Evolutionary conservation across 1,140 invertebrate species (phyloP).

Genomic region (Hermatobates lingyangjiaoensis): DNA sequence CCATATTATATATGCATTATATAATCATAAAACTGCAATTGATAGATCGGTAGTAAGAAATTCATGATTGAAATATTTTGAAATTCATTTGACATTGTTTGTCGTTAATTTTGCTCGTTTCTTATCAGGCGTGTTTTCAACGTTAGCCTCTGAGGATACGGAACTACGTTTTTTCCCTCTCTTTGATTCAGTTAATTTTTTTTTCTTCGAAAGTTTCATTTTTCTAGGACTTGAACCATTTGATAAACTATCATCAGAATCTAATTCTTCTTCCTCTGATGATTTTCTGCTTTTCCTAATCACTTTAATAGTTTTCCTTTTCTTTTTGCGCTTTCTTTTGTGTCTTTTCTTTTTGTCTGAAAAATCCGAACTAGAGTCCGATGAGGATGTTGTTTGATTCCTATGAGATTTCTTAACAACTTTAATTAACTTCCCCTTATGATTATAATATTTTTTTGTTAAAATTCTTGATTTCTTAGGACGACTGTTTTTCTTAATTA

Average conservation of each 20-base stretch:
- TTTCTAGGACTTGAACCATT: neutral
- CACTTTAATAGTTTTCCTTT: neutral
- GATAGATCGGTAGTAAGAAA: too few relatives aligned
- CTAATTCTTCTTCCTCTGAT: neutral
- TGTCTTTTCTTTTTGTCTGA: neutral
- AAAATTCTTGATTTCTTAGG: neutral
- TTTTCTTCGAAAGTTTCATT: too few relatives aligned
- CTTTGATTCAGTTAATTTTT: too few relatives aligned
- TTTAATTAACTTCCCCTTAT: neutral
- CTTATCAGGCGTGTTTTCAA: too few relatives aligned
- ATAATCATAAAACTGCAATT: too few relatives aligned
- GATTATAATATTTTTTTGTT: conserved; percentile 1
- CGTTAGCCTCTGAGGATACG: too few relatives aligned
- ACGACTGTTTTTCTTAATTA: neutral
- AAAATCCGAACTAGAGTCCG: neutral
- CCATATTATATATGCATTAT: too few relatives aligned
- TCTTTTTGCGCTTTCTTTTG: neutral
- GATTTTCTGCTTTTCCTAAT: neutral
- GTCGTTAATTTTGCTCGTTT: too few relatives aligned
- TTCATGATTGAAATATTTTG: too few relatives aligned
- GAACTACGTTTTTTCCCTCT: too few relatives aligned
- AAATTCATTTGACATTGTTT: too few relatives aligned
- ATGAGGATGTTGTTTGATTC: neutral
- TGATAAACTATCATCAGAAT: neutral
- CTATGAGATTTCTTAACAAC: neutral